Percentiles rank a stretch among this genome's conserved stretches.
These are phyloP conservation scores for Acinonyx jubatus DNA, from an alignment of 2,113 vertebrate genomes.

Conservation along the genomic window DNA sequence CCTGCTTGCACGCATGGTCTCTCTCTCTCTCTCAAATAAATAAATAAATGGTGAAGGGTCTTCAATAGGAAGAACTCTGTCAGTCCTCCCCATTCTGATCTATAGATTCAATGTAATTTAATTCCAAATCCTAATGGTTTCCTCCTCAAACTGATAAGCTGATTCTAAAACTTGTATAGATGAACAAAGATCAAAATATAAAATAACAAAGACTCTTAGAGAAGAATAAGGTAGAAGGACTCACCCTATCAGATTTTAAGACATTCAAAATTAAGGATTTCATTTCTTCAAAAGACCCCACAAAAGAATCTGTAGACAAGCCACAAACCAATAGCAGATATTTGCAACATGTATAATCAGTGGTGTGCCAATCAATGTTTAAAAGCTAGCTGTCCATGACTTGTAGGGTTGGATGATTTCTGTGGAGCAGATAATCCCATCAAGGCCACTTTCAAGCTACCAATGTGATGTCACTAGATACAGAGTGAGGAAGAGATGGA, in stretches of 20 bases:
- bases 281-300: constrained; percentile 22
- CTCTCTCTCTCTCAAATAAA: no score
- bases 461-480: background rate
- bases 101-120: background rate
- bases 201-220: background rate
- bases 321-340: background rate
- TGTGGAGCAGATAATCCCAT: background rate
- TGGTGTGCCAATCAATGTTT: background rate
- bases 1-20: no score
- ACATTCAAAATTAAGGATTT: background rate
- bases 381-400: background rate
- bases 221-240: background rate
- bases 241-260: background rate
- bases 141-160: background rate
- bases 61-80: background rate
- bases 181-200: background rate
- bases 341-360: background rate
- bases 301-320: background rate
- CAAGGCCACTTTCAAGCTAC: background rate
- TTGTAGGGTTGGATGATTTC: background rate
- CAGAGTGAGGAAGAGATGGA: background rate
- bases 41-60: background rate
- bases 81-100: background rate
- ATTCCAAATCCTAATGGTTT: background rate
- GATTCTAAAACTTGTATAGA: background rate